These are phyloP conservation scores for Bos indicus DNA, from an alignment of 2,113 vertebrate genomes.

Conservation along the genomic window DNA sequence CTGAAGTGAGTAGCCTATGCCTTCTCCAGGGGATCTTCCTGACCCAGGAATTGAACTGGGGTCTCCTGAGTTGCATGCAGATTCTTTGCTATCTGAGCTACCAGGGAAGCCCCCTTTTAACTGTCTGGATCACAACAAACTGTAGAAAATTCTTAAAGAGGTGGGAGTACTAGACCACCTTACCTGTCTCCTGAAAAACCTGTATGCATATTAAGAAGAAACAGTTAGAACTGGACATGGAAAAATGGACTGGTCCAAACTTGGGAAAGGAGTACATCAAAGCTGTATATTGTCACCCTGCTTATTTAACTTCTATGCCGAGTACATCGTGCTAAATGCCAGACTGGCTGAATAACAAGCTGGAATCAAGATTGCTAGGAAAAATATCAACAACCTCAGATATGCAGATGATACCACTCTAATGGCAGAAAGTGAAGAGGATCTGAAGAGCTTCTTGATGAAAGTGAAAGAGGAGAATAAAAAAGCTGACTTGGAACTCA, in stretches of 20 bases:
- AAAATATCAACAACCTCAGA: background rate
- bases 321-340: background rate
- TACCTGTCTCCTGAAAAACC: background rate
- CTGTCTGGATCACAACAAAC: background rate
- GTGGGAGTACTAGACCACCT: background rate
- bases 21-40: background rate
- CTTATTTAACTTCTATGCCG: background rate
- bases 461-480: background rate
- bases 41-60: background rate
- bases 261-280: background rate
- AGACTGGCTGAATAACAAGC: background rate
- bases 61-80: background rate
- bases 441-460: background rate
- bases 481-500: background rate
- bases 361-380: background rate
- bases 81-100: background rate
- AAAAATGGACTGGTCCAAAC: background rate
- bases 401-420: background rate
- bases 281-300: background rate
- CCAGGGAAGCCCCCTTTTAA: background rate
- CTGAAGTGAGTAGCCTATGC: background rate
- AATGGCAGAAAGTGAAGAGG: background rate
- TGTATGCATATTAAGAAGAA: background rate
- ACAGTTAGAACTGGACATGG: background rate
- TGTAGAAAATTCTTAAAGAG: background rate